Conservation (phyloP, 2,888 invertebrate genomes). For the Craniophora ligustri region DNA sequence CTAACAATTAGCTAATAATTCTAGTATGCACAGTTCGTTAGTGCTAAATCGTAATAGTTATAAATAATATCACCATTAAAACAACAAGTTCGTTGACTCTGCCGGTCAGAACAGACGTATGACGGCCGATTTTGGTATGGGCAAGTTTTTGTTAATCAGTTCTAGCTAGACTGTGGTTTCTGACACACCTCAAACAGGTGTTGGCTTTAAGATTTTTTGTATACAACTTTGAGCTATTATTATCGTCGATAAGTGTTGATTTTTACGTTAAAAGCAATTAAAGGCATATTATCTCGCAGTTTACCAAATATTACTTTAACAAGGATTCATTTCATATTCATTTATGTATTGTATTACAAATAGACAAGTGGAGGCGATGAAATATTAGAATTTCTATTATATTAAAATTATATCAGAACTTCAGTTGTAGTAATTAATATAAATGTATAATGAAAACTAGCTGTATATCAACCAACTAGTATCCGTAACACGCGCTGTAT, state of each 20-base stretch:
- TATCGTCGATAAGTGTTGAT: neutral
- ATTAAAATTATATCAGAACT: too few relatives aligned
- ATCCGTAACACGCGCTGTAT: too few relatives aligned
- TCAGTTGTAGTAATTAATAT: too few relatives aligned
- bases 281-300: neutral
- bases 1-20: conserved; percentile 6
- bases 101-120: conserved; percentile 1
- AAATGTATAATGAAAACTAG: too few relatives aligned
- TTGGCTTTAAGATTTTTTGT: conserved; percentile 25
- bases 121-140: conserved; percentile 22
- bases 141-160: conserved; percentile 30
- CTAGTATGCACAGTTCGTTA: conserved; percentile 2
- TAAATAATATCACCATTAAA: conserved; percentile 41
- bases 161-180: conserved; percentile 2
- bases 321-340: too few relatives aligned
- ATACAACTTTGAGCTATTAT: neutral
- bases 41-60: conserved; percentile 30
- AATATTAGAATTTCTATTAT: too few relatives aligned
- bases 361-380: too few relatives aligned
- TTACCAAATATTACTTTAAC: too few relatives aligned
- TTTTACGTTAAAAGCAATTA: conserved; percentile 1
- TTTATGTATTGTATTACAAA: too few relatives aligned
- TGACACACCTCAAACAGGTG: conserved; percentile 15
- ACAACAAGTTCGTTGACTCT: conserved; percentile 38
- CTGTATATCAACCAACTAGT: too few relatives aligned